Percentiles rank a stretch among this genome's conserved stretches.
Evolutionary conservation across 1,140 invertebrate species (phyloP).

Genomic region (Chrysomallon squamiferum): DNA sequence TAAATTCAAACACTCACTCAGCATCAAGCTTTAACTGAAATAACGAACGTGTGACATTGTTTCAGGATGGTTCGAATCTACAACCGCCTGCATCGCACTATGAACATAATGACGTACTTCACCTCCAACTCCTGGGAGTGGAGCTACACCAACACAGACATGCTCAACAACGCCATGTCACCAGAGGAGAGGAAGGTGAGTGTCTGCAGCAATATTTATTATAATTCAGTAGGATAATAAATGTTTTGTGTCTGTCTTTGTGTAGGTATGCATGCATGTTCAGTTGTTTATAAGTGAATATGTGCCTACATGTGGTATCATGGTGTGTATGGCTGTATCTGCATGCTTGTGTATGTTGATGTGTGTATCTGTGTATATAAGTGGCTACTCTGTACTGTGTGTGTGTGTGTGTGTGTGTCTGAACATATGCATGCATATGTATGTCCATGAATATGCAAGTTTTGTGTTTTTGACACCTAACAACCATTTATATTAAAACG

Average conservation of each 20-base stretch:
- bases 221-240: not conserved
- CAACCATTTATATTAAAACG: not conserved
- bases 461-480: not conserved
- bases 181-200: slow-evolving; percentile 54
- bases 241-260: not conserved
- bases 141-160: slow-evolving; percentile 54
- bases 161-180: slow-evolving; percentile 43
- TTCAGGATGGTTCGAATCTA: slow-evolving; percentile 59
- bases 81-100: slow-evolving; percentile 50
- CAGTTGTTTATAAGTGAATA: not conserved
- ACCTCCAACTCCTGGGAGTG: slow-evolving; percentile 59
- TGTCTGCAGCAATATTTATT: too few species aligned
- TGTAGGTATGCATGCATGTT: not conserved
- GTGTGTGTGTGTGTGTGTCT: too few species aligned
- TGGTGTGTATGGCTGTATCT: too few species aligned
- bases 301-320: not conserved
- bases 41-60: too few species aligned
- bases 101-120: slow-evolving; percentile 52
- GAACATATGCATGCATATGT: too few species aligned
- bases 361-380: too few species aligned
- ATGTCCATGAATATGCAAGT: too few species aligned
- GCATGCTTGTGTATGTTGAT: too few species aligned
- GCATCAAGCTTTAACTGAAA: too few species aligned
- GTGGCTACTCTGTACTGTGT: too few species aligned
- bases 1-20: too few species aligned